A percentile compares a stretch with the other conserved stretches of the same genome.
phyloP scores from a whole-genome alignment of 1,140 invertebrate genomes.

The Ericerus pela region DNA sequence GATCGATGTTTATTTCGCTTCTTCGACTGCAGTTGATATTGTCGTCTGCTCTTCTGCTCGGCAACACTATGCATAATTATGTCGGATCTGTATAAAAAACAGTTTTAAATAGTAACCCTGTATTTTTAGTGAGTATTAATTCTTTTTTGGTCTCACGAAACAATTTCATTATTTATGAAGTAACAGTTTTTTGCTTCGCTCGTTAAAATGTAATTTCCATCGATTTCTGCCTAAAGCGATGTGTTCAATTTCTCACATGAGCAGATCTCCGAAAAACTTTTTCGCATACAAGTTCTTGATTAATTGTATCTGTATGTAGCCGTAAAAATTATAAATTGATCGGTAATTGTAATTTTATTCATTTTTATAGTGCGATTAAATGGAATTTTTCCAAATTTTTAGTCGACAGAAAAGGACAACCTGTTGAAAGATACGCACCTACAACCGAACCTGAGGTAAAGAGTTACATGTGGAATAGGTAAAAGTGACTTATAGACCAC shows the following conservation, averaged over 20 bases:
- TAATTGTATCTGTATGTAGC: neutral
- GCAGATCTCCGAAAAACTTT: neutral
- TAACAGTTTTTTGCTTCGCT: neutral
- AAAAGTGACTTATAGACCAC: too few relatives aligned
- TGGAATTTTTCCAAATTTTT: slow-evolving; percentile 98
- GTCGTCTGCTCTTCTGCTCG: too few relatives aligned
- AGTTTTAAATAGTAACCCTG: too few relatives aligned
- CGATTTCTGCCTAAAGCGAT: too few relatives aligned
- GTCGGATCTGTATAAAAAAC: neutral
- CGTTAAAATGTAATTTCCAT: neutral
- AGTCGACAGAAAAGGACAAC: slow-evolving; percentile 68
- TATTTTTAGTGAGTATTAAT: too few relatives aligned
- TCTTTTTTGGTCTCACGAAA: too few relatives aligned
- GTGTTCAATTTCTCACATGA: too few relatives aligned
- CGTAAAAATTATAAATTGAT: neutral
- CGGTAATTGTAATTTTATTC: slow-evolving; percentile 9
- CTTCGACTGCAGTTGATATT: too few relatives aligned
- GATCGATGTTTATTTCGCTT: too few relatives aligned
- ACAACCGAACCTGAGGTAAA: slow-evolving; percentile 46
- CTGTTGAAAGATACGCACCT: slow-evolving; percentile 65
- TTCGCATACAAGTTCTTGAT: neutral
- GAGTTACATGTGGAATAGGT: too few relatives aligned
- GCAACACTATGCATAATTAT: too few relatives aligned
- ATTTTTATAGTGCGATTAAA: slow-evolving; percentile 53
- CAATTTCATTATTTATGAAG: too few relatives aligned